Evolutionary conservation across 2,888 invertebrate genomes (phyloP).

Genomic region (Drosophila buzzatii): DNA sequence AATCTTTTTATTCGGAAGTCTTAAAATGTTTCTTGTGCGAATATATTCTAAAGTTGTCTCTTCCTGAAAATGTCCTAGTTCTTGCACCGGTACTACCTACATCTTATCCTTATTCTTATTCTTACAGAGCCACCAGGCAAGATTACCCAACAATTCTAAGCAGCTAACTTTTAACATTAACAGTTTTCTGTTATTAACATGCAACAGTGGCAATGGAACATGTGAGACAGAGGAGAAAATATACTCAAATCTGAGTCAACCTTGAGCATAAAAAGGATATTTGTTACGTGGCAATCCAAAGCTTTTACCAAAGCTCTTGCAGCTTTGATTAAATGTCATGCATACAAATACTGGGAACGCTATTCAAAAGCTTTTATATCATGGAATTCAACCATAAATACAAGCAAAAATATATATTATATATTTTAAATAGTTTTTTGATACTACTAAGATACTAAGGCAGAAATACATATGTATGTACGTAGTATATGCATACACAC

Average conservation of each 20-base stretch:
- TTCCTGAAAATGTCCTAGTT: constrained; percentile 16
- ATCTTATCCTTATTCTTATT: not conserved
- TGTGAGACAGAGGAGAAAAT: constrained; percentile 2
- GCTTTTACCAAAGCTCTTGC: not conserved
- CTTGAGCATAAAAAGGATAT: constrained; percentile 27
- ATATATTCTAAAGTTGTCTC: not conserved
- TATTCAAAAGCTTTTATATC: constrained; percentile 23
- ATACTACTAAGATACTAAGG: constrained; percentile 42
- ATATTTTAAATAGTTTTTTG: constrained; percentile 49
- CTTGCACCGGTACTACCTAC: not conserved
- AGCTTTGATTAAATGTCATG: not conserved
- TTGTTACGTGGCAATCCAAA: constrained; percentile 41
- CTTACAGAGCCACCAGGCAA: constrained; percentile 14
- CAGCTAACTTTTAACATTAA: constrained; percentile 8
- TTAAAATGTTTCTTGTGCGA: not conserved
- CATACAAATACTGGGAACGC: constrained; percentile 18
- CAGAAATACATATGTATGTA: constrained; percentile 8
- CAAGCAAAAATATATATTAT: constrained; percentile 5
- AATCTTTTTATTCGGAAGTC: not conserved
- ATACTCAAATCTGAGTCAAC: constrained; percentile 42
- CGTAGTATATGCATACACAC: constrained; percentile 24
- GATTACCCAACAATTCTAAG: constrained; percentile 42
- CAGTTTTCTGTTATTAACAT: constrained; percentile 8
- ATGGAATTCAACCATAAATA: constrained; percentile 25
- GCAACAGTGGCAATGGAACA: constrained; percentile 33